These are phyloP conservation scores for Temnothorax ravouxi DNA, from an alignment of 2,888 invertebrate genomes.

Conservation along the genomic window DNA sequence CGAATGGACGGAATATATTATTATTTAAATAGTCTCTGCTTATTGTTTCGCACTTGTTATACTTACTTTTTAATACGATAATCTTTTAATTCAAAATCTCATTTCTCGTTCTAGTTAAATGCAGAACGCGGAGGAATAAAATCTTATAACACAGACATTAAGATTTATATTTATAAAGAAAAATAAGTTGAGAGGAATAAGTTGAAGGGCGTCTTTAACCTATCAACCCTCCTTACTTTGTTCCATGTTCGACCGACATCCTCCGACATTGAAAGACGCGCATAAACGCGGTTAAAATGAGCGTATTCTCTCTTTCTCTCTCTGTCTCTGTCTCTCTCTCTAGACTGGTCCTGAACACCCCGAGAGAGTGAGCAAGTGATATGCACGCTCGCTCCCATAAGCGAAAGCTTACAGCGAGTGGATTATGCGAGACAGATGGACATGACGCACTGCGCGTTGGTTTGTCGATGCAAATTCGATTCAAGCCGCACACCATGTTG, in stretches of 20 bases:
- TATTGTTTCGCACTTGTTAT: not conserved
- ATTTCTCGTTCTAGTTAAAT: slow-evolving; percentile 23
- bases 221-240: slow-evolving; percentile 6
- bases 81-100: not conserved
- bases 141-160: not conserved
- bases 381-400: slow-evolving; percentile 1
- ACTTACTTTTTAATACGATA: not conserved
- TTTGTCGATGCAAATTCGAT: not conserved
- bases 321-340: not conserved
- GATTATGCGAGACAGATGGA: slow-evolving; percentile 61
- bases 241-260: not conserved
- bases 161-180: slow-evolving; percentile 1
- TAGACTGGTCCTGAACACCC: slow-evolving; percentile 4
- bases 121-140: not conserved
- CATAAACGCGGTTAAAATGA: slow-evolving; percentile 20
- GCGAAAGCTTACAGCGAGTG: slow-evolving; percentile 46
- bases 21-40: not conserved
- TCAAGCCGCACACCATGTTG: not conserved
- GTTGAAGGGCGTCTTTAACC: slow-evolving; percentile 18
- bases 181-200: slow-evolving; percentile 3
- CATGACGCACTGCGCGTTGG: slow-evolving; percentile 13
- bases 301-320: not conserved
- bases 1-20: not conserved
- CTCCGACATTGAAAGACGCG: not conserved
- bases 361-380: slow-evolving; percentile 21